phyloP scores from a whole-genome alignment of 64 coral and sea anemone species.

The Pocillopora verrucosa region DNA sequence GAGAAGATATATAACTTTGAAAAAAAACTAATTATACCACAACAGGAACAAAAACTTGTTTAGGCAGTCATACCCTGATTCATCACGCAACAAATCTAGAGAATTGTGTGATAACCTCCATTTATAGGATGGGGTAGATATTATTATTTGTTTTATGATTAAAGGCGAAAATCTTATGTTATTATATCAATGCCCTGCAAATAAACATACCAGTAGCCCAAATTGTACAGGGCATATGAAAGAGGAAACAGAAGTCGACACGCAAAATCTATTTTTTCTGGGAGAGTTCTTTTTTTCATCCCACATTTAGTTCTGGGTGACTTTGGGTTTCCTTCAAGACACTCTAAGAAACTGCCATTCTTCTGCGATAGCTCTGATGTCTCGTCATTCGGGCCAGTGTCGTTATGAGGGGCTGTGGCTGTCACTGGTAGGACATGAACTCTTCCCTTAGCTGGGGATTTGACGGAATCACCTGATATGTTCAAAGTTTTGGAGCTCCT shows the following conservation, averaged over 20 bases:
- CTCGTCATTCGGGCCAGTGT: not conserved
- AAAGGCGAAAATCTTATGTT: not conserved
- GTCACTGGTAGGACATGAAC: not conserved
- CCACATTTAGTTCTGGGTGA: not conserved
- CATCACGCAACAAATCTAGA: not conserved
- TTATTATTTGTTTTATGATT: not conserved
- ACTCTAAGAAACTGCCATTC: not conserved
- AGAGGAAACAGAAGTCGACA: slow-evolving; percentile 12
- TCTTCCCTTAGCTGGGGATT: not conserved
- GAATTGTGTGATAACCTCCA: not conserved
- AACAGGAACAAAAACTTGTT: too few relatives aligned
- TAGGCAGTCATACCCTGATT: not conserved
- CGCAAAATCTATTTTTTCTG: slow-evolving; percentile 7
- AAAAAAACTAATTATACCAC: too few relatives aligned
- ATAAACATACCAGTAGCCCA: slow-evolving; percentile 16
- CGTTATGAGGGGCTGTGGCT: not conserved
- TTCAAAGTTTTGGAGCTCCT: not conserved
- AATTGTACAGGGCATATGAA: not conserved
- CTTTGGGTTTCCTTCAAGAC: not conserved
- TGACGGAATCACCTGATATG: not conserved
- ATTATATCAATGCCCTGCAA: not conserved
- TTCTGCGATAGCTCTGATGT: too few relatives aligned
- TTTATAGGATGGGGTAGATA: not conserved
- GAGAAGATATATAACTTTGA: too few relatives aligned
- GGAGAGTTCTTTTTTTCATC: not conserved